Evolutionary conservation across 2,113 vertebrate genomes (phyloP), one percentile per base, ranked within the genome.

Genomic region (Labeo rohita): DNA sequence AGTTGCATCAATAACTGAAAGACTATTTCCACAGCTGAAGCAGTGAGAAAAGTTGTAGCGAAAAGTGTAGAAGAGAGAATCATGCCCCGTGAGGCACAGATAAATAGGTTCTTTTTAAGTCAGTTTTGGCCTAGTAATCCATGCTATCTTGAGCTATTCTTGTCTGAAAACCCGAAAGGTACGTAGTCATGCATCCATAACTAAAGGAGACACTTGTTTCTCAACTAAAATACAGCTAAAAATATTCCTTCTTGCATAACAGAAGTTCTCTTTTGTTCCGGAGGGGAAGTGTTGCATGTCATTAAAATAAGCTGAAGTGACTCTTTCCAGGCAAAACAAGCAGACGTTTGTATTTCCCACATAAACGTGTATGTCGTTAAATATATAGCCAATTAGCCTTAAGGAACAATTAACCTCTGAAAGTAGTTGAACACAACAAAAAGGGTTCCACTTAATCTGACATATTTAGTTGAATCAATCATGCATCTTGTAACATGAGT

Each of bases 181-280:
- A 11, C 54, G 43, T 50, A 73, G 54, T 23, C 54, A 74, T 49
- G 39, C 52, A 79, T 75, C 28, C 12, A 47, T 73, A 79, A 84
- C 75, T 66, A 36, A 84, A 66, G 52, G 23, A 82, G 78, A 85
- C 45, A 43, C 61, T 16, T 70, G 61, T 78, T 70, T 80, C 76
- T 86, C 85, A 47, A 50, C 76, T 56, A 66, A 39, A 80, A 80
- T 21, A 49, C 80, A 47, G 52, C 54, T 84, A 47, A 74, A 83
- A 83, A 83, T 78, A 68, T 34, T 52, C 78, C 47, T 47, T 21
- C 45, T 80, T 75, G 49, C 70, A 45, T 52, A 50, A 66, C 18
- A 39, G 15, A 4, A 49, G 43, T 83, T 77, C 70, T 77, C 56
- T 76, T 54, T 79, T 45, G 43, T 83, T 85, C 74, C 75, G 11